Evolutionary conservation across 2,113 vertebrate species (phyloP).

Genomic region (Dryoscopus gambensis): DNA sequence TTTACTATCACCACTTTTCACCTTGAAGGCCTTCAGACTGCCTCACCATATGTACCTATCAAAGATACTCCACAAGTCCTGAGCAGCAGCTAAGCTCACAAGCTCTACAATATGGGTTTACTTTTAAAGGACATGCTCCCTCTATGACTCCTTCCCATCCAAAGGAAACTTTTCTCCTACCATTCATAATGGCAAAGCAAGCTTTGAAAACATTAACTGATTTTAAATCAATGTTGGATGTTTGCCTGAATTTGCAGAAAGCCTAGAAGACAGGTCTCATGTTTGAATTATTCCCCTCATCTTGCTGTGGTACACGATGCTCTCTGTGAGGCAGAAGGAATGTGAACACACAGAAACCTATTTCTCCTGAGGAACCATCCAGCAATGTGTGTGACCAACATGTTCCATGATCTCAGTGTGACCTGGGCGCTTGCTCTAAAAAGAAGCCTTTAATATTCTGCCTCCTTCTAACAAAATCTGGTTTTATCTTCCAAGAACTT

Average conservation of each 20-base stretch:
- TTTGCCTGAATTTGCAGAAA: neutral
- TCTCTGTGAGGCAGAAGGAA: neutral
- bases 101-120: neutral
- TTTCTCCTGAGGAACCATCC: neutral
- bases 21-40: neutral
- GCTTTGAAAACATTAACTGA: neutral
- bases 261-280: neutral
- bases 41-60: neutral
- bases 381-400: neutral
- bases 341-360: neutral
- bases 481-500: neutral
- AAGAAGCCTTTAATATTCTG: neutral
- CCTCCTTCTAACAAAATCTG: neutral
- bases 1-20: neutral
- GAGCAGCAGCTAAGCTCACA: neutral
- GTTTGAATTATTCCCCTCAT: neutral
- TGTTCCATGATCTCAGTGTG: neutral
- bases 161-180: neutral
- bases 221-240: neutral
- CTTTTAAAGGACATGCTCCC: neutral
- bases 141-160: neutral
- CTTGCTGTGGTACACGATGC: neutral
- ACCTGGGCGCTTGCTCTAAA: neutral
- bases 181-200: neutral
- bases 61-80: neutral